Evolutionary conservation across 2,113 vertebrate species (phyloP), one percentile per base, ranked within the genome.

Genomic region (cattle (Bos taurus)): DNA sequence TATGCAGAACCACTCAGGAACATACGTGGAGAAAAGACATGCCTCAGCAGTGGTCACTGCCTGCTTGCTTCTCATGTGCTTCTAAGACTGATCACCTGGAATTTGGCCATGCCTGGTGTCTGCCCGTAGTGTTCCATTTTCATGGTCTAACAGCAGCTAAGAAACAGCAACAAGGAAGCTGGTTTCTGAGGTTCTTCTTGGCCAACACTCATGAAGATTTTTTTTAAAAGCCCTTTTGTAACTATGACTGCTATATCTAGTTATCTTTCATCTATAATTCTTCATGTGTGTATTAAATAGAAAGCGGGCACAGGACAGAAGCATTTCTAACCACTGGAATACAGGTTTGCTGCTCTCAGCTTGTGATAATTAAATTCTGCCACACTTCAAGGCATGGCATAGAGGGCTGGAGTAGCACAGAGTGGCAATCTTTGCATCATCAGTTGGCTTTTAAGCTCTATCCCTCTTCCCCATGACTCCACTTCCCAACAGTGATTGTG

Each of bases 141-240:
- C 21, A 8, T 62, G 60, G 19, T 88, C 59, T 86, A 3, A 71
- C 14, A 87, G 11, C 33, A 86, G 1, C 33, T 82, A 59, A 71
- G 6, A 48, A 95, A 64, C 30, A 92, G 91, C 19, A 48, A 26
- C 19, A 64, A 36, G 46, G 36, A 90, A 94, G 9, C 17, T 86
- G 26, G 26, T 48, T 78, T 90, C 57, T 84, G 57, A 46, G 40
- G 5, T 93, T 95, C 67, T 94, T 97, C 67, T 94, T 97, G 56
- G 78, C 81, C 90, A 77, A 43, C 7, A 56, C 23, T 93, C 64
- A n/a, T 77, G 64, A 96, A 30, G 23, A 91, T 36, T 83, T 91
- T 74, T 43, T 64, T 52, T 52, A 17, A 80, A 80, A 85, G 25
- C 4, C 25, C 33, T 56, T 93, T 89, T 59, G 10, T 93, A 80